Conservation (phyloP, 2,888 invertebrate species). For the Mesodorylaimus sp. region DNA sequence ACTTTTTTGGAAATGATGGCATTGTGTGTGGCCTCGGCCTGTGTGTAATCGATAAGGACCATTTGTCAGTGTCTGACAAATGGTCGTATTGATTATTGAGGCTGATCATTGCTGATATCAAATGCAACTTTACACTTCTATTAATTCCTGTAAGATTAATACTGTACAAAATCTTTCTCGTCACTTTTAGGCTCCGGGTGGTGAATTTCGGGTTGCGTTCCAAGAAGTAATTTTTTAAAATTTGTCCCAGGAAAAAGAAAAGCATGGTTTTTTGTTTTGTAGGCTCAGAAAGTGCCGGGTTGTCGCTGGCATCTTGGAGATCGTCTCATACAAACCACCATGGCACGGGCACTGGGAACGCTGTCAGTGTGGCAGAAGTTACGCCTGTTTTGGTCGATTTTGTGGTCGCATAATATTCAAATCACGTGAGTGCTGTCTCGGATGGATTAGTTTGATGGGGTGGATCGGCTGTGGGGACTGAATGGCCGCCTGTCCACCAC, state of each 20-base stretch:
- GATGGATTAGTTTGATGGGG: no score
- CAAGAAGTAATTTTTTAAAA: conserved; percentile 48
- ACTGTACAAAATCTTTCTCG: no score
- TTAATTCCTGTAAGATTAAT: no score
- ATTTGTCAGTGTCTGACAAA: no score
- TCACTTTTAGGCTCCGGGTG: conserved; percentile 97
- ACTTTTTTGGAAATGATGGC: no score
- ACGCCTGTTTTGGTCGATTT: conserved; percentile 60
- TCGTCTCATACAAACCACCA: conserved; percentile 72
- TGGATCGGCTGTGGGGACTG: no score
- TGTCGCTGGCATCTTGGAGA: conserved; percentile 78
- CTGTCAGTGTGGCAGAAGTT: conserved; percentile 73
- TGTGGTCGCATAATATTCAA: conserved; percentile 15
- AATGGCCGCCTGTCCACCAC: conserved; percentile 16
- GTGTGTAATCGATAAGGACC: no score
- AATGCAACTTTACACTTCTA: no score
- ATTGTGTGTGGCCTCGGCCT: no score
- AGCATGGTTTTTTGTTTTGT: not conserved
- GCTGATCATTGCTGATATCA: no score
- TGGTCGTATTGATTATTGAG: no score
- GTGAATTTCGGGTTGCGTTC: conserved; percentile 82
- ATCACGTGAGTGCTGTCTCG: conserved; percentile 2
- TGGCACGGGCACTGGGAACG: conserved; percentile 66
- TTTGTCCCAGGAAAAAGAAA: not conserved
- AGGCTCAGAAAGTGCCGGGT: conserved; percentile 57